Conservation (phyloP, 2,797 vertebrate genomes). For the Enteromius argenteus region DNA sequence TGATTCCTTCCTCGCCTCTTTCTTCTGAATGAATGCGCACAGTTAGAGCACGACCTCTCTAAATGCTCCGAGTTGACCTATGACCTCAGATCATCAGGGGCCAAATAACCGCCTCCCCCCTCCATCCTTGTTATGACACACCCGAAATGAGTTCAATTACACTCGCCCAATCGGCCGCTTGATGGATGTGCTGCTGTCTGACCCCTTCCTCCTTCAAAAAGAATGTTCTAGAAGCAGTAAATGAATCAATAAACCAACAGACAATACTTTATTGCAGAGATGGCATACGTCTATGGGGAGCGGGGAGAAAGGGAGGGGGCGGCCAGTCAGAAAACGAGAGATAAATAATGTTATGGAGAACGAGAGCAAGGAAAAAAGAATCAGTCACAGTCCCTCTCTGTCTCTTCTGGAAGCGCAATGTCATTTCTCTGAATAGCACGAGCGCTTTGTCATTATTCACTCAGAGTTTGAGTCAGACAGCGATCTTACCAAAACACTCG, state of each 20-base stretch:
- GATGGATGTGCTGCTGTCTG: slow-evolving; percentile 59
- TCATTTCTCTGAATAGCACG: slow-evolving; percentile 44
- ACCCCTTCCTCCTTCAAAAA: slow-evolving; percentile 56
- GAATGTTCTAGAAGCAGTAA: slow-evolving; percentile 59
- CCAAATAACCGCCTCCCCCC: slow-evolving; percentile 30
- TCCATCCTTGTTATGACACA: slow-evolving; percentile 52
- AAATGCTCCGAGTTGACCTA: slow-evolving; percentile 48
- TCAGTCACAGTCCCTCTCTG: slow-evolving; percentile 26
- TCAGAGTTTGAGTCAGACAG: slow-evolving; percentile 46
- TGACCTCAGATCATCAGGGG: slow-evolving; percentile 44
- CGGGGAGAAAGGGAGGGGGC: not conserved
- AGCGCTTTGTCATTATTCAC: slow-evolving; percentile 50
- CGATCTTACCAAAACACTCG: slow-evolving; percentile 33
- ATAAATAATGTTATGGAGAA: slow-evolving; percentile 41
- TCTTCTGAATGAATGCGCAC: not conserved
- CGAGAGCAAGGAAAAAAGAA: slow-evolving; percentile 30
- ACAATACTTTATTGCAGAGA: slow-evolving; percentile 47
- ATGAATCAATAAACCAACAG: slow-evolving; percentile 58
- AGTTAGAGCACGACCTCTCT: slow-evolving; percentile 47
- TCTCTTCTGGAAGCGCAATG: slow-evolving; percentile 42
- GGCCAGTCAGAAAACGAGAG: slow-evolving; percentile 35
- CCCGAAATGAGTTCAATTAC: slow-evolving; percentile 60
- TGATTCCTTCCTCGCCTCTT: not conserved
- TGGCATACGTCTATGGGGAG: slow-evolving; percentile 31
- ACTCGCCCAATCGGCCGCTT: slow-evolving; percentile 51